Percentiles rank a stretch among this genome's conserved stretches.
Evolutionary conservation across 2,797 vertebrate genomes (phyloP).

Genomic region (Loriculus beryllinus): DNA sequence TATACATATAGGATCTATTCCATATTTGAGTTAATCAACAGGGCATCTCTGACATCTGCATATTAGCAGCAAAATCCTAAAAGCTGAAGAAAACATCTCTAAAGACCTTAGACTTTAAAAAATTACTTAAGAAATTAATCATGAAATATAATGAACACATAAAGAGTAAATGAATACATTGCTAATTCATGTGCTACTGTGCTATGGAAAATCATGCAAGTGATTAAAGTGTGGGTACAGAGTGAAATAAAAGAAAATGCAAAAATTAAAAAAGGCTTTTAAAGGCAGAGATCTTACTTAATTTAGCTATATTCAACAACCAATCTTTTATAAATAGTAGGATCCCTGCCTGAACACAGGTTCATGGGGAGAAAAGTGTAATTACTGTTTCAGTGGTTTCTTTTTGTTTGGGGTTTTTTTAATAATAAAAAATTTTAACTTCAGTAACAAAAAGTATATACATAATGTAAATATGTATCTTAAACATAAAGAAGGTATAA

Average conservation of each 20-base stretch:
- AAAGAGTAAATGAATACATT: neutral
- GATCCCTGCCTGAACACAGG: neutral
- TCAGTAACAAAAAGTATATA: neutral
- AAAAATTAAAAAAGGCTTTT: neutral
- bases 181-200: neutral
- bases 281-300: neutral
- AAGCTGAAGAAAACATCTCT: neutral
- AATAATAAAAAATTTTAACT: neutral
- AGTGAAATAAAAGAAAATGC: neutral
- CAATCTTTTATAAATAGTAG: neutral
- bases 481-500: neutral
- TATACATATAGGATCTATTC: neutral
- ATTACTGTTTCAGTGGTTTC: neutral
- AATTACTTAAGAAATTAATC: neutral
- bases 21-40: neutral
- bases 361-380: neutral
- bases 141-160: neutral
- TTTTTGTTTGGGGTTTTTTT: neutral
- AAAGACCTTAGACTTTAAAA: neutral
- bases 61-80: neutral
- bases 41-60: neutral
- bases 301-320: neutral
- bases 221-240: neutral
- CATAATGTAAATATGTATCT: neutral
- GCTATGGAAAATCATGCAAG: neutral